Percentiles rank a stretch among this genome's conserved stretches.
phyloP scores from a whole-genome alignment of 2,888 invertebrate species.

The Pollenia labialis region DNA sequence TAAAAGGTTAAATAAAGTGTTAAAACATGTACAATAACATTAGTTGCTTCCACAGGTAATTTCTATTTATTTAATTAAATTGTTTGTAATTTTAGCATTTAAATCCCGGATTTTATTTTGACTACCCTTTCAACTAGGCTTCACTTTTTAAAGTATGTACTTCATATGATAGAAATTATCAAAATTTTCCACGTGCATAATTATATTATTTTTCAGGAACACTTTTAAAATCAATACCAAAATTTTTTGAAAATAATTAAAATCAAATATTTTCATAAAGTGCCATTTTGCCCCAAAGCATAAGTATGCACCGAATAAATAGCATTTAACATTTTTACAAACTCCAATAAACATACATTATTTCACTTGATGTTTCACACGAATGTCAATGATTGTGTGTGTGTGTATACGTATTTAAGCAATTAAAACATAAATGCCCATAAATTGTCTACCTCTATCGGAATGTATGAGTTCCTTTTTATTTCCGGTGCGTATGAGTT shows the following conservation, averaged over 20 bases:
- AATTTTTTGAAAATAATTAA: constrained; percentile 53
- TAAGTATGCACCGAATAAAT: neutral
- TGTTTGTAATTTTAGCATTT: too few species aligned
- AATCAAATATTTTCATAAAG: constrained; percentile 58
- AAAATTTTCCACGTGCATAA: neutral
- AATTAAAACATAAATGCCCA: constrained; percentile 71
- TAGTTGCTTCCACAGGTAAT: too few species aligned
- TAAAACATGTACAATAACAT: too few species aligned
- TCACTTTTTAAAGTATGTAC: neutral
- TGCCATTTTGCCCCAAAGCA: neutral
- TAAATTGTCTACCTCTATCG: constrained; percentile 51
- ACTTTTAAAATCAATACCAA: constrained; percentile 30
- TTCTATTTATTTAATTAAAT: too few species aligned
- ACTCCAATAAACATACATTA: constrained; percentile 42
- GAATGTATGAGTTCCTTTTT: neutral
- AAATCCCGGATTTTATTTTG: too few species aligned
- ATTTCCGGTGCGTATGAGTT: constrained; percentile 25
- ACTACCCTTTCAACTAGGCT: too few species aligned
- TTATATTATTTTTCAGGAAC: neutral
- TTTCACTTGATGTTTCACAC: constrained; percentile 39
- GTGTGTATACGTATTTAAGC: constrained; percentile 49
- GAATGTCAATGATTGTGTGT: constrained; percentile 14
- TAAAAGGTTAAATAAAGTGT: too few species aligned
- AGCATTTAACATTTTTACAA: constrained; percentile 1
- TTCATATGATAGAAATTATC: neutral